Conservation (phyloP, 2,797 vertebrate genomes). For the Poecile montanus region DNA sequence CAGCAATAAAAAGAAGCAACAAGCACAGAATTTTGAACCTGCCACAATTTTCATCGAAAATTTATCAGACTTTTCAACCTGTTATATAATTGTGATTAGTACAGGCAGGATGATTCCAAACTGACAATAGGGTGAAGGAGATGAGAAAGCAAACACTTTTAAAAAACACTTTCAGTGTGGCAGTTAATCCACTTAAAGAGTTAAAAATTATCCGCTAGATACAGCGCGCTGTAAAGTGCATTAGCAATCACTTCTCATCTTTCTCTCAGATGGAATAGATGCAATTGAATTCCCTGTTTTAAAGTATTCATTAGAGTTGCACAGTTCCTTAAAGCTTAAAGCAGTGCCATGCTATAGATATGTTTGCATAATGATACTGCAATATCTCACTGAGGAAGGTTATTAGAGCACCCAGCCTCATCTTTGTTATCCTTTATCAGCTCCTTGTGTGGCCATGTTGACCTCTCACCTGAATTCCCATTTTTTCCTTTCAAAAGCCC, state of each 20-base stretch:
- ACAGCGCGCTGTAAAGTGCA: not conserved
- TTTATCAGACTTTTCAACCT: not conserved
- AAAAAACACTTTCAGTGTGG: not conserved
- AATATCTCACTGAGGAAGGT: slow-evolving; percentile 7
- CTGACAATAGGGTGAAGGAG: not conserved
- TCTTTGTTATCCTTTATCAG: not conserved
- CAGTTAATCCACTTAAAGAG: slow-evolving; percentile 39
- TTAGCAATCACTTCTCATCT: slow-evolving; percentile 41
- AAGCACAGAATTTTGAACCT: not conserved
- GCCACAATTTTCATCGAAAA: not conserved
- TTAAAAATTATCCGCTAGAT: slow-evolving; percentile 10
- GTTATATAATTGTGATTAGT: not conserved
- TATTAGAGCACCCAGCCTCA: not conserved
- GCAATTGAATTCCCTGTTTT: slow-evolving; percentile 40
- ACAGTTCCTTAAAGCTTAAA: slow-evolving; percentile 26
- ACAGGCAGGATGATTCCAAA: not conserved
- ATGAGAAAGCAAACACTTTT: not conserved
- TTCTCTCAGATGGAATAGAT: slow-evolving; percentile 4
- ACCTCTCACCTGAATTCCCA: slow-evolving; percentile 64
- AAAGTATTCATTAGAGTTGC: slow-evolving; percentile 52
- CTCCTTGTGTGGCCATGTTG: slow-evolving; percentile 26
- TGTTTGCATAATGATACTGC: slow-evolving; percentile 30
- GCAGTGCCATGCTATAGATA: not conserved
- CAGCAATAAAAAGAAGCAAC: not conserved
- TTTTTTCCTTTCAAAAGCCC: slow-evolving; percentile 31